Evolutionary conservation across 1,140 invertebrate species (phyloP), one percentile per base, ranked within the genome.

Genomic region (Rhopalosiphum maidis): DNA sequence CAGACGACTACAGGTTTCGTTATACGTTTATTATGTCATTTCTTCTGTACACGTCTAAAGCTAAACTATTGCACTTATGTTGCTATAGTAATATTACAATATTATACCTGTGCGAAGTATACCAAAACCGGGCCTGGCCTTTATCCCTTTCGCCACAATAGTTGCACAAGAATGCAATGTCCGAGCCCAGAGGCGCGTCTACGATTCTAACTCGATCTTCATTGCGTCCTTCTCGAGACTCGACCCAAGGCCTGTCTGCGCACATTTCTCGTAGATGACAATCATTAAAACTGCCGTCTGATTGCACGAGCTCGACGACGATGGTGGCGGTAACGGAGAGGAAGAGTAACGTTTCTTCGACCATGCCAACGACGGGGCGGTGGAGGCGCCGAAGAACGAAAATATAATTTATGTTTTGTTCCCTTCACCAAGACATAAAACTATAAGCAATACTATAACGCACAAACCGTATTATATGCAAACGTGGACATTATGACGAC

Each of bases 121-220:
- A 93, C 91, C 91, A 93, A 41, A 93, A 83, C 23, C 41, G 85
- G 7, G 91, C n/a, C 11, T 93, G 82, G 11, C 82, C 91, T 21
- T 18, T 54, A 37, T 93, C 82, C 6, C 6, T 93, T 18, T 93
- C 91, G 25, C 91, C 91, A 51, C 91, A 93, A 86, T 54, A 93
- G 2, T 11, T 15, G 22, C 91, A 93, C 77, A 43, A 35, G 3
- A 93, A 86, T 23, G 5, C 35, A 1, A 93, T 51, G 35, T 9
- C 48, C 48, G 91, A 93, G 23, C 91, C 91, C 48, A 93, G 43
- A 18, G 82, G 48, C 37, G 82, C 91, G 48, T 93, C 91, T 35
- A 83, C 82, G n/a, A 93, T 92, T 5, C 77, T 77, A 30, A 41
- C n/a, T 11, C 23, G 88, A 37, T 43, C 37, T 6, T 22, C n/a